Conservation (phyloP, 2,888 invertebrate species). For the Drosophila atroscutellata region DNA sequence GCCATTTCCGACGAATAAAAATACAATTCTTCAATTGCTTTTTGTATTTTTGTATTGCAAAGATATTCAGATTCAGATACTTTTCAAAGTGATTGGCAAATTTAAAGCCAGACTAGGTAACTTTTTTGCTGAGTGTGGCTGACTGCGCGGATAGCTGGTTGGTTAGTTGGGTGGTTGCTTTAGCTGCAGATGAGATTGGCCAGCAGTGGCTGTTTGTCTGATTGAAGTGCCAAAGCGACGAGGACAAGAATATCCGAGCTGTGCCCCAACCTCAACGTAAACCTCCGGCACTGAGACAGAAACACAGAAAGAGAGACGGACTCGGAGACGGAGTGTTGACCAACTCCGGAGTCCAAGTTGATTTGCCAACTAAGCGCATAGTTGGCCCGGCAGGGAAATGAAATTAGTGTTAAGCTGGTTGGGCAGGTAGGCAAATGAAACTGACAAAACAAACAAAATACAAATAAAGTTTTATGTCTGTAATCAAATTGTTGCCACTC, state of each 20-base stretch:
- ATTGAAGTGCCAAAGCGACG: conserved; percentile 57
- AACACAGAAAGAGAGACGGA: neutral
- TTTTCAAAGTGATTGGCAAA: no score
- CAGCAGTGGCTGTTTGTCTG: conserved; percentile 32
- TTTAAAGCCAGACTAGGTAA: neutral
- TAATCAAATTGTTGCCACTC: conserved; percentile 74
- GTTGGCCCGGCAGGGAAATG: conserved; percentile 53
- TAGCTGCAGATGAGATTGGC: conserved; percentile 36
- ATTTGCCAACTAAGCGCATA: conserved; percentile 37
- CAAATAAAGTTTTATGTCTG: conserved; percentile 78
- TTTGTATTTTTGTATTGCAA: no score
- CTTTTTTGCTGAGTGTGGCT: neutral
- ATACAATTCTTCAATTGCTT: neutral
- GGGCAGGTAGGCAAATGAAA: conserved; percentile 33
- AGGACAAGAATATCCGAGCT: conserved; percentile 18
- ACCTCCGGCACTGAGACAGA: neutral
- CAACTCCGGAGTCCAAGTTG: conserved; percentile 15
- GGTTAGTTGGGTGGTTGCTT: conserved; percentile 14
- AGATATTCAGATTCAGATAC: no score
- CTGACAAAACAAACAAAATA: conserved; percentile 54
- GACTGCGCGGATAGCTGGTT: neutral
- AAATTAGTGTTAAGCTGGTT: conserved; percentile 71
- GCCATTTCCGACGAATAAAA: neutral
- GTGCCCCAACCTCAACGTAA: neutral
- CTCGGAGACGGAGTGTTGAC: neutral